Evolutionary conservation across 2,888 invertebrate genomes (phyloP).

Genomic region (Agonopterix arenella): DNA sequence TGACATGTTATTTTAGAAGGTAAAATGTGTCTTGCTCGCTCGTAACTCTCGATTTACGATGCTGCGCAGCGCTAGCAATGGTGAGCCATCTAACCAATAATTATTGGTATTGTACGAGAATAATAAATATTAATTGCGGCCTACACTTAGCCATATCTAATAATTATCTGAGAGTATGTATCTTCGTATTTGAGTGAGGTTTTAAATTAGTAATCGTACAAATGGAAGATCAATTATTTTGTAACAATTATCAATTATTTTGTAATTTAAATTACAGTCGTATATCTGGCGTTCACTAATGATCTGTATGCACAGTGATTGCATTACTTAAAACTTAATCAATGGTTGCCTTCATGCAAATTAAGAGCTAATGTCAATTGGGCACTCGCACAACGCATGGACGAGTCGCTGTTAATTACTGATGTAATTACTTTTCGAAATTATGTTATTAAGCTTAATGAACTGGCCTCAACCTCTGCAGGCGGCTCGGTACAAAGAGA

Average conservation of each 20-base stretch:
- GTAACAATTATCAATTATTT: conserved; percentile 3
- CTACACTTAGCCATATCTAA: not conserved
- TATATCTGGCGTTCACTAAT: conserved; percentile 3
- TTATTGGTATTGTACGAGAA: not conserved
- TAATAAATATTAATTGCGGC: conserved; percentile 1
- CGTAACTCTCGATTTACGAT: conserved; percentile 6
- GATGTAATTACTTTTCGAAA: conserved; percentile 51
- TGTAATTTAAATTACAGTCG: conserved; percentile 4
- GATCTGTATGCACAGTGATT: conserved; percentile 12
- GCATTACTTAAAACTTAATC: conserved; percentile 23
- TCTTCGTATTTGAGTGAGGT: too few species aligned
- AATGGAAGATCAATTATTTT: conserved; percentile 1
- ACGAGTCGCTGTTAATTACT: conserved; percentile 24
- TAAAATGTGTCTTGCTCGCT: conserved; percentile 4
- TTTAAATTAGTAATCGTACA: not conserved
- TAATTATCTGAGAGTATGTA: not conserved
- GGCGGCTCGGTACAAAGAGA: conserved; percentile 12
- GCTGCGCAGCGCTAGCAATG: not conserved
- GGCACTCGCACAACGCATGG: conserved; percentile 8
- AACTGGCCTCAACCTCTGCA: conserved; percentile 12
- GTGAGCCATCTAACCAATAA: not conserved
- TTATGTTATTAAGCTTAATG: conserved; percentile 52
- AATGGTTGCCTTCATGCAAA: conserved; percentile 27
- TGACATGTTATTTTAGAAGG: conserved; percentile 11
- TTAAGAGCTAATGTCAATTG: conserved; percentile 30